Base-by-base conservation (phyloP, 2,113 vertebrate genomes). In the Ranitomeya variabilis region DNA sequence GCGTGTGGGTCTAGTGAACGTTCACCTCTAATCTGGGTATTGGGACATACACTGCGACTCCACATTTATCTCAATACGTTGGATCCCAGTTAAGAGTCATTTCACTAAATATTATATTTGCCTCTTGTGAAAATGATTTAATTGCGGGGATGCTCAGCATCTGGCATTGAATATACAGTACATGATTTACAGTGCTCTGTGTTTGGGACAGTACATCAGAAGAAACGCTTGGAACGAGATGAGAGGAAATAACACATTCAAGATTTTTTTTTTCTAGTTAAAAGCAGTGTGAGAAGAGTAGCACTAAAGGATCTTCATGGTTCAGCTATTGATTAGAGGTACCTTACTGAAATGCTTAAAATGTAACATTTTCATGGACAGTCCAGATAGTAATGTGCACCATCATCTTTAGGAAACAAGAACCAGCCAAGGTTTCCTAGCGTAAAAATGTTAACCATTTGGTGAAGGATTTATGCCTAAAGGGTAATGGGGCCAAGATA, bases 51-150 rank as follows among this genome's bases (percentile, higher is more conserved):
- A 19, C 11, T 15, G 62, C 6, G 14, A 13, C 62, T 64, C 62
- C 62, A 64, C 6, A 64, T 64, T 64, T 64, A 4, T 15, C 18
- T 45, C 37, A 18, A 12, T 45, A 15, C 14, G 73, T 37, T 45
- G 90, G 73, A 86, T 86, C 90, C 31, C 93, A 23, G 1, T 31
- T 62, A 81, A 62, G 15, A n/a, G 31, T 60, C 11, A 80, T 23
- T 31, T 31, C 2, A 52, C 6, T 52, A 21, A 81, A 6, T 16
- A 62, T 18, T 31, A 81, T 62, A 62, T 31, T 57, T 57, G 23
- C 57, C 57, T 31, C 18, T 37, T 81, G 79, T 37, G 79, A 10
- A 60, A 62, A 81, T 51, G 1, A 15, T 66, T 51, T 83, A 14
- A n/a, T 69, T 54, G 6, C 2, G 14, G 19, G 81, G 37, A 15